Evolutionary conservation across 2,797 vertebrate species (phyloP), one percentile per base, ranked within the genome.

Genomic region (Florisuga fusca): DNA sequence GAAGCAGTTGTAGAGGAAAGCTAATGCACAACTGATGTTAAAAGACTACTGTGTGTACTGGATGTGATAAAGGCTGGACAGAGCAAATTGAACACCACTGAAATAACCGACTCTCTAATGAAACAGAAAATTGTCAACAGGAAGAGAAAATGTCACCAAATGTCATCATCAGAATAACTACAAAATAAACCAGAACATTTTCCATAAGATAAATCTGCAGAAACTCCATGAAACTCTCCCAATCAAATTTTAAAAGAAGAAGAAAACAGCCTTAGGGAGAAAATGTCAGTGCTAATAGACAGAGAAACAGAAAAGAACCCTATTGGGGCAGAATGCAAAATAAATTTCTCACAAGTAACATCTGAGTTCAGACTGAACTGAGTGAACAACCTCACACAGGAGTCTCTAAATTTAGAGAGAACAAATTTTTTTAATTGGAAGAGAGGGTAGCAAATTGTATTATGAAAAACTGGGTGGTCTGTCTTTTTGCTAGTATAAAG

Each of bases 71-170:
- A 95, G 63, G 50, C 33, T 89, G 80, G 58, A 75, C 89, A 78
- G 96, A 97, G 87, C 75, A 95, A 96, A 96, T 93, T 85, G 93
- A 96, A 89, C 61, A 58, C 33, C 53, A 74, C 26, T 63, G 7
- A 19, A 81, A 48, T 76, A 90, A 58, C 73, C 86, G 79, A 46
- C 62, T 96, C 31, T 86, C 74, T 85, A 93, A 94, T 13, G 12
- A 76, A 84, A 55, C 22, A 64, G 26, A 55, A 75, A 93, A 31
- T 84, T 90, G 85, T 96, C 94, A 97, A 84, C 51, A 94, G 78
- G 79, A 90, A 93, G 58, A 86, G 91, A 96, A 98, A 98, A 97
- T 97, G 95, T 97, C 95, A 97, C 76, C 83, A 94, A 97, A 96
- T 97, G 94, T 97, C 97, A 97, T 81, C 78, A 90, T 61, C 61